Evolutionary conservation across 2,888 invertebrate species (phyloP), one percentile per base, ranked within the genome.

Genomic region (Campaea margaritaria): DNA sequence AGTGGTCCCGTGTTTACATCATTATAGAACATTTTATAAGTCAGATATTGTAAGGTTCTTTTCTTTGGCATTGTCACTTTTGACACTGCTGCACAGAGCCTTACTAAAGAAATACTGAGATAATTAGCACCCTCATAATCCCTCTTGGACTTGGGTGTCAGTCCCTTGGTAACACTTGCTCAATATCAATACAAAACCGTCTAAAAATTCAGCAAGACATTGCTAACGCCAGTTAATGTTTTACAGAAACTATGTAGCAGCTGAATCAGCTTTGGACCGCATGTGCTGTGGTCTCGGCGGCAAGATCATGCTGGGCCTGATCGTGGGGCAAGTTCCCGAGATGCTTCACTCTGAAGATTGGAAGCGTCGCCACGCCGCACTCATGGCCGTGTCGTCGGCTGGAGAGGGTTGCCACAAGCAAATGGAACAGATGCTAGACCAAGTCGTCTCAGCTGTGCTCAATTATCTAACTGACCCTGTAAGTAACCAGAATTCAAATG

Each of bases 371-470:
- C 98, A 99, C 88, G 99, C 99, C 42, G 99, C 98, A 1, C 94
- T 99, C 38, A 99, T 99, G 99, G 99, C 99, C 0, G 96, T 99
- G 46, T 99, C 99, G 7, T 98, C 99, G 0, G 97, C 99, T 61
- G 99, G 99, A 4, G 99, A 99, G 93, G 99, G 99, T 16, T 99
- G 99, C 82, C 98, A 98, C 83, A 97, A 98, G 82, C 98, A 99
- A 87, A 99, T 99, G 99, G 99, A 99, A 85, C 94, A 94, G 52
- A 96, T 99, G 93, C 93, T 99, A n/a, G 96, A 96, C 56, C 96
- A 97, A 89, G 96, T 99, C 38, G 96, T 99, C 89, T 95, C 96
- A 42, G 98, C 97, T 39, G 96, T 99, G 39, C 93, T 98, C 62
- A 96, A 95, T 72, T 98, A 95, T 86, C 93, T 98, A 16, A 94